A percentile compares a stretch with the other conserved stretches of the same genome.
Conservation (phyloP, 1,140 invertebrate genomes). For the Drosophila mauritiana region DNA sequence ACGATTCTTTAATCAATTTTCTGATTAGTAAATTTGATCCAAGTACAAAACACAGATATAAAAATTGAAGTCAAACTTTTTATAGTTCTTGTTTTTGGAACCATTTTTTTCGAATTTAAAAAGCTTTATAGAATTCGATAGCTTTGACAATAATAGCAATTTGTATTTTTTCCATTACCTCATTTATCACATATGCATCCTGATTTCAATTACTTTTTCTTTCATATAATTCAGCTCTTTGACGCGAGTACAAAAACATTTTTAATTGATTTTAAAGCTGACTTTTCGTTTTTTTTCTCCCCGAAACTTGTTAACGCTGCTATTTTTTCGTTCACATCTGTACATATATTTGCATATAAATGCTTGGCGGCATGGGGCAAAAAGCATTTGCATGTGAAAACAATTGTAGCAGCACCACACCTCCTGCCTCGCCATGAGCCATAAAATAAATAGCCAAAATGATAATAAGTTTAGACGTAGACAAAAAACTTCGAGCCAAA, state of each 20-base stretch:
- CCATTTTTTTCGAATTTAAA: too few relatives aligned
- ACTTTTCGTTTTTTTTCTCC: not conserved
- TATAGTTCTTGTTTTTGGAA: too few relatives aligned
- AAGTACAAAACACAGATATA: too few relatives aligned
- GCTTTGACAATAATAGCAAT: too few relatives aligned
- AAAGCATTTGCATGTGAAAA: conserved; percentile 76
- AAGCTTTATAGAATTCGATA: too few relatives aligned
- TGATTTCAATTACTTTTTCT: not conserved
- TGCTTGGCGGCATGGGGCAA: conserved; percentile 54
- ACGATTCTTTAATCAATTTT: too few relatives aligned
- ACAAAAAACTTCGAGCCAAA: conserved; percentile 79
- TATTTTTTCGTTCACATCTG: conserved; percentile 12
- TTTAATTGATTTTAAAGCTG: conserved; percentile 6
- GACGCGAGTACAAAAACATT: not conserved
- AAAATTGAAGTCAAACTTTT: too few relatives aligned
- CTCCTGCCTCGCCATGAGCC: conserved; percentile 25
- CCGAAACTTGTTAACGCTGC: not conserved
- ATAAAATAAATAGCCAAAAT: conserved; percentile 82
- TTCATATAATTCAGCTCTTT: not conserved
- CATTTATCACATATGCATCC: too few relatives aligned
- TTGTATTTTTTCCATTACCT: too few relatives aligned
- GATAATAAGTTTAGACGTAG: conserved; percentile 81
- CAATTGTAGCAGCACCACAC: conserved; percentile 58
- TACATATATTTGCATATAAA: conserved; percentile 78
- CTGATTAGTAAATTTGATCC: too few relatives aligned